These are phyloP conservation scores for Musca vetustissima DNA, from an alignment of 1,140 invertebrate species.

Conservation along the genomic window DNA sequence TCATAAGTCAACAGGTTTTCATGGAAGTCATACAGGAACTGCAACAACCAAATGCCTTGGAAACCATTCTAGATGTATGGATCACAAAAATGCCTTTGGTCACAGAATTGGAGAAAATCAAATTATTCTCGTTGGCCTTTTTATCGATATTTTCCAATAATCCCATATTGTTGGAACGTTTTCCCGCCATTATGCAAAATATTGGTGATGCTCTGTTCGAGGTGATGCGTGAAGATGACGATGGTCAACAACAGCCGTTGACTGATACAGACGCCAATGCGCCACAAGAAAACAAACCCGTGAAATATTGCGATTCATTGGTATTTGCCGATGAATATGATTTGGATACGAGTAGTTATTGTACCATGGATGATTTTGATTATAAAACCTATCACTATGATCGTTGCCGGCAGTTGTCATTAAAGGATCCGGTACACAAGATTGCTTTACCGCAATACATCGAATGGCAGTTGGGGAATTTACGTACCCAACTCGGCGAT, in stretches of 20 bases:
- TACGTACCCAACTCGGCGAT: conserved; percentile 66
- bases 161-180: conserved; percentile 69
- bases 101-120: conserved; percentile 75
- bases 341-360: conserved; percentile 35
- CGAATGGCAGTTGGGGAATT: conserved; percentile 63
- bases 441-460: conserved; percentile 70
- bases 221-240: conserved; percentile 68
- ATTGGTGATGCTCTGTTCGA: conserved; percentile 86
- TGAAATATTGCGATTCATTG: conserved; percentile 46
- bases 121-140: conserved; percentile 80
- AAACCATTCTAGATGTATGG: conserved; percentile 74
- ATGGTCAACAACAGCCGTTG: background rate
- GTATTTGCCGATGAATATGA: conserved; percentile 51
- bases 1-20: conserved; percentile 74
- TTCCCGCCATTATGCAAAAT: conserved; percentile 74
- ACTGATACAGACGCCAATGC: conserved; percentile 47
- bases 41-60: conserved; percentile 64
- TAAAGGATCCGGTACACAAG: conserved; percentile 71
- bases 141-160: conserved; percentile 75
- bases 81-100: conserved; percentile 78
- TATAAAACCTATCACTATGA: conserved; percentile 54
- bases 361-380: conserved; percentile 43
- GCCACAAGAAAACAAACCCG: conserved; percentile 11
- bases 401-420: conserved; percentile 63
- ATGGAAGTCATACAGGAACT: conserved; percentile 65